Evolutionary conservation across 2,113 vertebrate genomes (phyloP), one percentile per base, ranked within the genome.

Genomic region (Boulengerochromis microlepis): DNA sequence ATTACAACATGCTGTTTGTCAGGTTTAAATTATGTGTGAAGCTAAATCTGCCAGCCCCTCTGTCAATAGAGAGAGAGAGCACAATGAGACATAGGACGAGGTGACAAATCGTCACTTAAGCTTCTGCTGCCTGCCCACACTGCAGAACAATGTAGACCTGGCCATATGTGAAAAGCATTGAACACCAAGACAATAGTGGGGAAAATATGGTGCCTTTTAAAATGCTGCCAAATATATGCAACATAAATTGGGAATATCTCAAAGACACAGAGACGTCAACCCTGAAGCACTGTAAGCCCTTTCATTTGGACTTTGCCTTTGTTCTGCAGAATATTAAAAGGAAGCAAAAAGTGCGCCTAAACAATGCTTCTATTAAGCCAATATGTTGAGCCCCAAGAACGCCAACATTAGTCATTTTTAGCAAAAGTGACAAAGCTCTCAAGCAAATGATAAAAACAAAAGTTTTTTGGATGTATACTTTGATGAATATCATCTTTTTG

Each of bases 91-190:
- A 87, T 92, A 92, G 93, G 92, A 96, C 3, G 91, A 94, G 91
- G 90, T 90, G 91, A 94, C 89, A 92, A 95, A 93, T 91, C 91
- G 85, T 66, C 86, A 91, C 91, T 92, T 89, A 93, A 92, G 93
- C 94, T 94, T 93, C 91, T 94, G 91, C 86, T 91, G 83, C 86
- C 91, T 88, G 89, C 93, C 93, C 83, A 94, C 93, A 87, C 82
- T 45, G 90, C 50, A 86, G 45, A 92, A 94, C 89, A 92, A 94
- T 81, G 85, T 64, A 85, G 88, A 90, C 76, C 64, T 76, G 87
- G 82, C 86, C 90, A 90, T 84, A 92, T 92, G 88, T 47, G 85
- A 74, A 82, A 83, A 71, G 24, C 86, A 74, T 19, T 80, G 11
- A 90, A 87, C 59, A n/a, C 61, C 57, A 69, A 84, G 88, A 91